phyloP scores from a whole-genome alignment of 1,140 invertebrate genomes.

The Brachionus sp. region DNA sequence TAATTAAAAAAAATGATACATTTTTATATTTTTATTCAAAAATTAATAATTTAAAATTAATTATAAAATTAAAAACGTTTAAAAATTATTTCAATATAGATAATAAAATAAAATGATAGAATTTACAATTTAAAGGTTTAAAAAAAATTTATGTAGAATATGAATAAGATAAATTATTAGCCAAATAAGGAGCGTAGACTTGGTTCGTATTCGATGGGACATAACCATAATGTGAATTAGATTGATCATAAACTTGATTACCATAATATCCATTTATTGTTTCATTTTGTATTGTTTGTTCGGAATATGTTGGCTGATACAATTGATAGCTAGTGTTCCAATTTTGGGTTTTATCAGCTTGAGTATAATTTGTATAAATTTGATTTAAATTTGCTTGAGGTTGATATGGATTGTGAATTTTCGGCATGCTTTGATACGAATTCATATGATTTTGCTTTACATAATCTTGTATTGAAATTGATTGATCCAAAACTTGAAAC shows the following conservation, averaged over 20 bases:
- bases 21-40: not conserved
- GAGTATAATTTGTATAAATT: not conserved
- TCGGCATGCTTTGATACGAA: not conserved
- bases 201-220: not conserved
- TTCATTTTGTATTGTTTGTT: not conserved
- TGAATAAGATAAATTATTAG: not conserved
- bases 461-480: slow-evolving; percentile 29
- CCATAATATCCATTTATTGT: not conserved
- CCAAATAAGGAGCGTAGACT: not conserved
- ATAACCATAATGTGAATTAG: not conserved
- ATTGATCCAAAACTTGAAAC: slow-evolving; percentile 17
- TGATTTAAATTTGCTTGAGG: not conserved
- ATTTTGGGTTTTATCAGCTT: not conserved
- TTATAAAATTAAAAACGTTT: not conserved
- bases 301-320: not conserved
- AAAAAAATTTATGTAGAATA: not conserved
- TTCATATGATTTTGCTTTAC: not conserved
- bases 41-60: not conserved
- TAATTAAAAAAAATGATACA: not conserved
- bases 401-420: slow-evolving; percentile 24
- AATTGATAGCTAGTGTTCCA: not conserved
- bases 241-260: not conserved
- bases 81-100: not conserved
- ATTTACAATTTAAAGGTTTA: not conserved
- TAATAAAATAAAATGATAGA: not conserved